Percentiles rank a stretch among this genome's conserved stretches.
Conservation (phyloP, 2,888 invertebrate species). For the Cinara cedri region DNA sequence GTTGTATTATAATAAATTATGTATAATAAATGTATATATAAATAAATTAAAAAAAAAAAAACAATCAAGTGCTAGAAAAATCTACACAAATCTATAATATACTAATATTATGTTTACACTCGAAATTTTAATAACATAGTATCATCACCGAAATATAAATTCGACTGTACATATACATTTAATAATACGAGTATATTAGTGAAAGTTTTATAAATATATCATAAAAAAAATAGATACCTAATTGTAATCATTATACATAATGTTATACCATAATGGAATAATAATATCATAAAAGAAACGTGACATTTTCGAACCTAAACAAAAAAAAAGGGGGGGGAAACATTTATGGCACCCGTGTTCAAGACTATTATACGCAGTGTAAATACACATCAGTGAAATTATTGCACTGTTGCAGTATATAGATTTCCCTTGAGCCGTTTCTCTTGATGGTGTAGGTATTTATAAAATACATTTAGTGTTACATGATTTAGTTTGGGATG, state of each 20-base stretch:
- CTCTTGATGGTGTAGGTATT: not conserved
- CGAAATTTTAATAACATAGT: not conserved
- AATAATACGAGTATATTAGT: not conserved
- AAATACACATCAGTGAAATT: not conserved
- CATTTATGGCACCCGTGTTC: conserved; percentile 11
- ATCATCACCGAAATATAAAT: not conserved
- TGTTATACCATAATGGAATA: no score
- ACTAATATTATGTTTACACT: no score
- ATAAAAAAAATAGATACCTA: not conserved
- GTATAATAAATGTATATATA: not conserved
- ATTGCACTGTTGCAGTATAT: not conserved
- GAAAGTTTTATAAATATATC: not conserved
- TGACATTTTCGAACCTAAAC: no score
- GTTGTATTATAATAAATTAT: not conserved
- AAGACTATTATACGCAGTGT: not conserved
- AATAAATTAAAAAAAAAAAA: not conserved
- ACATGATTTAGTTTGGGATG: no score
- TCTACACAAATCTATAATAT: not conserved
- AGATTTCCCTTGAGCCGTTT: not conserved
- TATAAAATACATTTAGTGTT: not conserved
- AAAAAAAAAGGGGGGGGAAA: not conserved
- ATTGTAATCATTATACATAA: not conserved
- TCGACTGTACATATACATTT: no score
- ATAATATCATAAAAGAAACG: no score
- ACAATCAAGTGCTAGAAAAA: not conserved